These are phyloP conservation scores for Yponomeuta sedellus DNA, from an alignment of 2,888 invertebrate genomes.

Conservation along the genomic window DNA sequence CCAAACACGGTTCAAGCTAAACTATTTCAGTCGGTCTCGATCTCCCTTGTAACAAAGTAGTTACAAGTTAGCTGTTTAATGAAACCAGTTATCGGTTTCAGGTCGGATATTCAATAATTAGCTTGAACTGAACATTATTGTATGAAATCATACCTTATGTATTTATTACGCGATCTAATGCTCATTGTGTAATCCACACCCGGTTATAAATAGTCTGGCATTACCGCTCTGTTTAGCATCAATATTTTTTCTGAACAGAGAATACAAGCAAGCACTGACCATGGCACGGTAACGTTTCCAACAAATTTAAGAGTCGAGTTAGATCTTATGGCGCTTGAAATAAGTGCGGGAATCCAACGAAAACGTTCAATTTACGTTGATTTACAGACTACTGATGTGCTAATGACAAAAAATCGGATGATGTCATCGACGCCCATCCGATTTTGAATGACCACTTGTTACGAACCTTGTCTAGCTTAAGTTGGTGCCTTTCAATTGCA, in stretches of 20 bases:
- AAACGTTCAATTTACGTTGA: too few species aligned
- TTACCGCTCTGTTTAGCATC: conserved; percentile 10
- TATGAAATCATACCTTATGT: neutral
- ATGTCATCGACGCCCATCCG: conserved; percentile 41
- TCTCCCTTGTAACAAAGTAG: neutral
- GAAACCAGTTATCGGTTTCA: neutral
- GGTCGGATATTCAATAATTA: neutral
- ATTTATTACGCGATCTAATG: neutral
- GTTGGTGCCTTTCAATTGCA: conserved; percentile 17
- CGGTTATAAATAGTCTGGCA: neutral
- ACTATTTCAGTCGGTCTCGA: too few species aligned
- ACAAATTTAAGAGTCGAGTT: neutral
- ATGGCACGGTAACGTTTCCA: neutral
- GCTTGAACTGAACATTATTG: neutral
- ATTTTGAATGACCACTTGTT: conserved; percentile 31
- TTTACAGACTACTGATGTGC: conserved; percentile 9
- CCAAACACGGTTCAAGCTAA: neutral
- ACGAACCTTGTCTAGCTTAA: conserved; percentile 24
- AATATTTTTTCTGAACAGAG: neutral
- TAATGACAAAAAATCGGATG: conserved; percentile 51
- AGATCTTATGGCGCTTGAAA: neutral
- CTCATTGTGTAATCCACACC: conserved; percentile 13
- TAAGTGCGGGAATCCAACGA: conserved; percentile 6
- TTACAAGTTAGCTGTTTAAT: neutral
- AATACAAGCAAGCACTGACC: too few species aligned